Conservation (phyloP, 2,797 vertebrate genomes). For the Amblyraja radiata region DNA sequence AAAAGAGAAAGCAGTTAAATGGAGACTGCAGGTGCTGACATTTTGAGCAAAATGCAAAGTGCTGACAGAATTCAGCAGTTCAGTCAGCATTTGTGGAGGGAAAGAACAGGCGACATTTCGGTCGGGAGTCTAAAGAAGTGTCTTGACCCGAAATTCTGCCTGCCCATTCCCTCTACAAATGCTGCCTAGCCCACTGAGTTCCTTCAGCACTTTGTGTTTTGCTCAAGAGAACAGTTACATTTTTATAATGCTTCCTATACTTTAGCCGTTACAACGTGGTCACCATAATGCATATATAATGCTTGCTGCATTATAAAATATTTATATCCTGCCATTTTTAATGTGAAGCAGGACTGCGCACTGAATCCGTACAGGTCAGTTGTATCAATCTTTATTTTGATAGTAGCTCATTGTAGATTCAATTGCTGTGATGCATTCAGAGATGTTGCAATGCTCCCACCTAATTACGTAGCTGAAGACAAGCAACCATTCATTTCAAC, state of each 20-base stretch:
- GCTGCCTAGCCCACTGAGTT: too few species aligned
- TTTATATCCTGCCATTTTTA: not conserved
- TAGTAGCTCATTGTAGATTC: slow-evolving; percentile 11
- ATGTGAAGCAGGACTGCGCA: not conserved
- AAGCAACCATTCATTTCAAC: slow-evolving; percentile 24
- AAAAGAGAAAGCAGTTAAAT: not conserved
- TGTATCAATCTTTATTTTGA: slow-evolving; percentile 2
- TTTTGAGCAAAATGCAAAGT: too few species aligned
- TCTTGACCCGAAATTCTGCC: too few species aligned
- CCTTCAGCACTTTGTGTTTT: too few species aligned
- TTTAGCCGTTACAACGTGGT: not conserved
- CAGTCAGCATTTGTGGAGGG: too few species aligned
- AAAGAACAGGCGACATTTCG: too few species aligned
- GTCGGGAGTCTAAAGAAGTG: too few species aligned
- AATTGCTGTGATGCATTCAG: not conserved
- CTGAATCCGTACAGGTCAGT: not conserved
- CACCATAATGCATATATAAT: too few species aligned
- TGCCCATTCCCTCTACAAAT: too few species aligned
- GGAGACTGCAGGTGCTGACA: too few species aligned
- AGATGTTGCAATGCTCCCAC: not conserved
- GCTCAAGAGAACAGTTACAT: too few species aligned
- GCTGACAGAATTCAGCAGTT: too few species aligned
- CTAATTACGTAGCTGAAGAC: slow-evolving; percentile 31
- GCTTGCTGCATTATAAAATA: not conserved
- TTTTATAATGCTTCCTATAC: not conserved